Conservation (phyloP, 1,140 invertebrate species). For the Frieseomelitta varia region DNA sequence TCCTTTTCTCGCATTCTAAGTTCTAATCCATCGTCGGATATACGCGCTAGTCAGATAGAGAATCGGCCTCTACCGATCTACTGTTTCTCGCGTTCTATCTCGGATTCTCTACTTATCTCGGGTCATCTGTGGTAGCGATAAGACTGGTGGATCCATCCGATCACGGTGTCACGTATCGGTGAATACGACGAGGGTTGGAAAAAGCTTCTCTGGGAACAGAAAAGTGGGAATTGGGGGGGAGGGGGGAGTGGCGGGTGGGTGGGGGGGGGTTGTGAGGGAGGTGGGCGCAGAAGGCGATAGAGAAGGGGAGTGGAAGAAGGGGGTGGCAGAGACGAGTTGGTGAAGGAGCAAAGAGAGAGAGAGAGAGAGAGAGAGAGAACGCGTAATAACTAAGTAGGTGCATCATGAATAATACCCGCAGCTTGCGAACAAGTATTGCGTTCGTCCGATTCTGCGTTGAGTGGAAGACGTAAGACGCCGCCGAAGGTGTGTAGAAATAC, state of each 20-base stretch:
- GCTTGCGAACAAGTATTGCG: constrained; percentile 2
- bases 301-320: neutral
- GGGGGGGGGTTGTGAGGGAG: neutral
- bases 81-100: neutral
- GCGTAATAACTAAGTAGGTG: constrained; percentile 50
- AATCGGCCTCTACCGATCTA: neutral
- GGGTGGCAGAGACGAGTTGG: neutral
- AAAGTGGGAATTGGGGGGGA: neutral
- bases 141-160: neutral
- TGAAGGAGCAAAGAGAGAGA: neutral
- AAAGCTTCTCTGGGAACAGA: neutral
- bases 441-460: constrained; percentile 21
- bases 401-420: constrained; percentile 37
- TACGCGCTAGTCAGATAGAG: too few species aligned
- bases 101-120: neutral
- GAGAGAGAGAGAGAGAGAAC: neutral
- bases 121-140: too few species aligned
- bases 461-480: neutral
- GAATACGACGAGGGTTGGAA: constrained; percentile 4
- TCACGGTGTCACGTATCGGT: neutral
- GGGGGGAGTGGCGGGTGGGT: neutral
- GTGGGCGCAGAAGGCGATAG: neutral
- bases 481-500: constrained; percentile 14
- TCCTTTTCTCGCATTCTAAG: neutral
- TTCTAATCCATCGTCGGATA: constrained; percentile 1